Conservation (phyloP, 2,113 vertebrate species). For the Galbula dea region DNA sequence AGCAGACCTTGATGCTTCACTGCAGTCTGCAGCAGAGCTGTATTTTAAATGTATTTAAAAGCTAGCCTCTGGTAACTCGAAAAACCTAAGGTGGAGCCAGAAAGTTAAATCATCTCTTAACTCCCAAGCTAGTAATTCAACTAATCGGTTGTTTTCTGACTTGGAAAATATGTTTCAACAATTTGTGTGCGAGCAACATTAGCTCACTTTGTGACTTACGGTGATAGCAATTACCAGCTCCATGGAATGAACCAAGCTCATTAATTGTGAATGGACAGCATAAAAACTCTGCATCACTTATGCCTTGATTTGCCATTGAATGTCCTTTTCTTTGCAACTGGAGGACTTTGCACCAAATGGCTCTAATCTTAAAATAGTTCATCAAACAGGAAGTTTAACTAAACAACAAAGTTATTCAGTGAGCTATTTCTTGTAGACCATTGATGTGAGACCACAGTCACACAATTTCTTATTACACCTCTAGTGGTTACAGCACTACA, state of each 20-base stretch:
- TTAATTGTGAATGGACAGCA: background rate
- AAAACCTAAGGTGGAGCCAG: background rate
- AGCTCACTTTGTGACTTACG: background rate
- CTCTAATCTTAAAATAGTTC: background rate
- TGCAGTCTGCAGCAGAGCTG: constrained; percentile 3
- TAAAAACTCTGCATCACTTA: background rate
- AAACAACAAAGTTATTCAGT: background rate
- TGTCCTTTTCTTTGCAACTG: background rate
- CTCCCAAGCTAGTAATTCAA: background rate
- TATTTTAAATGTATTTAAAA: background rate
- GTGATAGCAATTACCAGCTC: background rate
- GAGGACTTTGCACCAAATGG: background rate
- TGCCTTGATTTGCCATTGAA: background rate
- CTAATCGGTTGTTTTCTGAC: background rate
- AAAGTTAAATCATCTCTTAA: background rate
- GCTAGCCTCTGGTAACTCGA: background rate
- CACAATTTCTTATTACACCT: background rate
- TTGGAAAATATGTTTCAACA: background rate
- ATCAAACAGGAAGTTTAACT: background rate
- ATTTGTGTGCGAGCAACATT: background rate
- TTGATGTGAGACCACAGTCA: background rate
- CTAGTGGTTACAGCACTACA: background rate
- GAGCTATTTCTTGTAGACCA: background rate
- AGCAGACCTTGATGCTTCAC: constrained; percentile 23
- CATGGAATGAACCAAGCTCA: background rate